A percentile compares a stretch with the other conserved stretches of the same genome.
Conservation (phyloP, 2,888 invertebrate genomes). For the Encarsia formosa region DNA sequence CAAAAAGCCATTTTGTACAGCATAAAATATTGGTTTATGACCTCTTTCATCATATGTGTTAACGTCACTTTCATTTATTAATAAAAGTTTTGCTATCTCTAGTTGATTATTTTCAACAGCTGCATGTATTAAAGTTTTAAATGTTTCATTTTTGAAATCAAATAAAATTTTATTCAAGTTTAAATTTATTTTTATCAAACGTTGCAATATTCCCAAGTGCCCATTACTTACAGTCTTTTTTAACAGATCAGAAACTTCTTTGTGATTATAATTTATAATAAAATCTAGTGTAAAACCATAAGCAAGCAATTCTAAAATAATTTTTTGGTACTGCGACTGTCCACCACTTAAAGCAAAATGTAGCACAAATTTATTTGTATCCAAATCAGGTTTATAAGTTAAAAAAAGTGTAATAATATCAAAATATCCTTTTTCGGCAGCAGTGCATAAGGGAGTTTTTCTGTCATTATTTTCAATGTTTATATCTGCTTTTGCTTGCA, state of each 20-base stretch:
- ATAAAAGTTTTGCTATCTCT: conserved; percentile 1
- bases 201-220: conserved; percentile 4
- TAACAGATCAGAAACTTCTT: neutral
- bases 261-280: neutral
- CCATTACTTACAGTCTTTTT: conserved; percentile 6
- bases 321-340: neutral
- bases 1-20: neutral
- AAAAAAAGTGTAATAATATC: conserved; percentile 1
- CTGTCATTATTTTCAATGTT: conserved; percentile 4
- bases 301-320: conserved; percentile 3
- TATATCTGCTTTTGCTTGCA: conserved; percentile 10
- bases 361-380: conserved; percentile 5
- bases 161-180: neutral
- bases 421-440: conserved; percentile 4
- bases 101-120: conserved; percentile 6
- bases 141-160: neutral
- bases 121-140: conserved; percentile 5
- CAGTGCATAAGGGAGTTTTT: conserved; percentile 9
- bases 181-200: neutral
- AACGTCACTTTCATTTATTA: neutral
- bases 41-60: neutral
- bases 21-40: conserved; percentile 6
- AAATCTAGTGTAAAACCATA: conserved; percentile 8
- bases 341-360: conserved; percentile 9
- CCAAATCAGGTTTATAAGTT: neutral